Evolutionary conservation across 2,888 invertebrate genomes (phyloP).

Genomic region (Lucinisca nassula): DNA sequence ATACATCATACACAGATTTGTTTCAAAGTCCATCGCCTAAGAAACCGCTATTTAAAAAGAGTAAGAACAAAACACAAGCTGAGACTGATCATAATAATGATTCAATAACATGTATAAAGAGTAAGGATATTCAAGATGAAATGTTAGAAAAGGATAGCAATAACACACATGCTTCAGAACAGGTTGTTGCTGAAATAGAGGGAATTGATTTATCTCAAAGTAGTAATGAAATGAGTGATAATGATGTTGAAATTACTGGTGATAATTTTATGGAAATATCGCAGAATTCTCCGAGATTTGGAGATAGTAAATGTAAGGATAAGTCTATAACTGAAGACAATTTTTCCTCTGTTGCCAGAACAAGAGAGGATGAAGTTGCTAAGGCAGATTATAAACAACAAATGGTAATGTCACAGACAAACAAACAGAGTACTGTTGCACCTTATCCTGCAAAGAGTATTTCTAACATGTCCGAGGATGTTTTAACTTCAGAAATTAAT

Average conservation of each 20-base stretch:
- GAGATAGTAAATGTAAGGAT: not conserved
- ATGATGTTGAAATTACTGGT: conserved; percentile 73
- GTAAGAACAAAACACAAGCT: not conserved
- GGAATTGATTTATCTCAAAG: not conserved
- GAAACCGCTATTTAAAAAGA: not conserved
- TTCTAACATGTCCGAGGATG: not conserved
- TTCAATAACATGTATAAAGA: too few relatives aligned
- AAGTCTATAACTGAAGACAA: not conserved
- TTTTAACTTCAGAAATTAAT: not conserved
- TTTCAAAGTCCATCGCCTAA: conserved; percentile 52
- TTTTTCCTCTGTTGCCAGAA: not conserved
- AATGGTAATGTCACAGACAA: too few relatives aligned
- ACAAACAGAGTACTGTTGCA: too few relatives aligned
- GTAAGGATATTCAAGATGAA: not conserved
- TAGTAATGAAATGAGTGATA: conserved; percentile 11
- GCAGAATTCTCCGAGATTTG: conserved; percentile 59
- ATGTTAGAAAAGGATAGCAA: not conserved
- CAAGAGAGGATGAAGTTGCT: too few relatives aligned
- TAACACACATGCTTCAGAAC: not conserved
- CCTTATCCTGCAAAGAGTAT: not conserved
- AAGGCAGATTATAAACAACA: too few relatives aligned
- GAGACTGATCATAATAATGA: not conserved
- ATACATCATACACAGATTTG: conserved; percentile 42
- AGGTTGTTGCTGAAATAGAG: not conserved
- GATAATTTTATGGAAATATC: conserved; percentile 65